These are phyloP conservation scores for Catajapyx aquilonaris DNA, from an alignment of 1,140 invertebrate genomes.

Conservation along the genomic window DNA sequence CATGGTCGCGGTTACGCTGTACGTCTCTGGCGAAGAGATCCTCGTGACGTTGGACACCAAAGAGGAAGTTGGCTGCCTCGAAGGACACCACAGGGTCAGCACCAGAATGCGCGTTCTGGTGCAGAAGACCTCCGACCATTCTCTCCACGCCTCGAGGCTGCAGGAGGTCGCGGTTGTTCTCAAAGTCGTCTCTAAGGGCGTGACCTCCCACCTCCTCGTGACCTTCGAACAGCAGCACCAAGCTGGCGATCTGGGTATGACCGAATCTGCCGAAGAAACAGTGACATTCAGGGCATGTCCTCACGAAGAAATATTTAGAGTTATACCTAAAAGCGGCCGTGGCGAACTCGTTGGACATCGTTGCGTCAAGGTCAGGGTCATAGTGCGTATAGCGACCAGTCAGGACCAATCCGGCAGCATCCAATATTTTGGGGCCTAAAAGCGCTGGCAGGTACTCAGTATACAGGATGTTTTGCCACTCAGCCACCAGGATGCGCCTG, in stretches of 20 bases:
- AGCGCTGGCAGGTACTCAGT: conserved; percentile 15
- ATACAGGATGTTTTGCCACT: conserved; percentile 20
- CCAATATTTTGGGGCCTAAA: not conserved
- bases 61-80: not conserved
- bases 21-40: not conserved
- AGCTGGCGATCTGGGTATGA: not conserved
- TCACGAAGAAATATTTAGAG: not conserved
- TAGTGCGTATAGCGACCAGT: conserved; percentile 31
- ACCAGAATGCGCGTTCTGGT: not conserved
- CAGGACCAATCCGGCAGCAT: not conserved
- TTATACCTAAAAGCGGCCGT: conserved; percentile 19
- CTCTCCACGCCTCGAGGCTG: not conserved
- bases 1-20: not conserved
- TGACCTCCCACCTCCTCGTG: not conserved
- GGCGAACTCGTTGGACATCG: conserved; percentile 24
- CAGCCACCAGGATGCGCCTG: conserved; percentile 20
- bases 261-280: no score
- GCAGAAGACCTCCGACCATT: not conserved
- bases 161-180: not conserved
- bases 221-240: not conserved
- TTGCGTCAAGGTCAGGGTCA: conserved; percentile 22
- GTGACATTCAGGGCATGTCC: no score
- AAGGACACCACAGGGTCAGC: not conserved
- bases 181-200: not conserved
- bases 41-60: not conserved